Base-by-base conservation (phyloP, 2,797 vertebrate species). In the Typhlichthys subterraneus region DNA sequence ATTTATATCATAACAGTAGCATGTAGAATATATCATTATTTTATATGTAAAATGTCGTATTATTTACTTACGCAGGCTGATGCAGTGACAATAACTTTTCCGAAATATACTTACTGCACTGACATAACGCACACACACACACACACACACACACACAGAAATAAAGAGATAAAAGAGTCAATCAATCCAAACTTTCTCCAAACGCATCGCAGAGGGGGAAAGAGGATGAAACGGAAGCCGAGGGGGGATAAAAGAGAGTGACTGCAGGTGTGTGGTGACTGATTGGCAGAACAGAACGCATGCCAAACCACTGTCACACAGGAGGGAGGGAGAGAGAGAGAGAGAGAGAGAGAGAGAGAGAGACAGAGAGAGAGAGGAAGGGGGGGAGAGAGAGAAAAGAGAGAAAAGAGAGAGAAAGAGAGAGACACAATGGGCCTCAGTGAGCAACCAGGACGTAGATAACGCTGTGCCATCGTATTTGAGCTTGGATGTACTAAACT, bases 271-370 rank as follows among this genome's bases (percentile, higher is more conserved):
- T 3, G n/a, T 19, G 55, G 52, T 45, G 81, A 79, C 79, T 82
- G 88, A 87, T 57, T 86, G 88, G 81, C 85, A 87, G 80, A 55
- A 72, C 62, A 82, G 82, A 86, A 87, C 65, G 14, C 67, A 63
- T 79, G 85, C 87, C 87, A 90, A 83, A 73, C 72, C 60, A 54
- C 82, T 82, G 84, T 81, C 80, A 83, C 70, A 58, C 91, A 93
- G 93, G 53, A 33, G 53, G 23, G 12, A 13, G 53, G 7, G 53
- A 12, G 23, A 6, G 12, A 6, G 10, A 29, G 53, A 6, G 50
- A 52, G 13, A 17, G 50, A 17, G 53, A 12, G 53, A n/a, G 29
- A 5, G 53, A 17, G 51, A 13, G 53, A 23, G 12, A 12, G 53
- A 13, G 12, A 31, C 4, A 12, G 52, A 54, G 29, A 5, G 53